These are phyloP conservation scores for Onthophagus taurus DNA, from an alignment of 1,140 invertebrate species.

Conservation along the genomic window DNA sequence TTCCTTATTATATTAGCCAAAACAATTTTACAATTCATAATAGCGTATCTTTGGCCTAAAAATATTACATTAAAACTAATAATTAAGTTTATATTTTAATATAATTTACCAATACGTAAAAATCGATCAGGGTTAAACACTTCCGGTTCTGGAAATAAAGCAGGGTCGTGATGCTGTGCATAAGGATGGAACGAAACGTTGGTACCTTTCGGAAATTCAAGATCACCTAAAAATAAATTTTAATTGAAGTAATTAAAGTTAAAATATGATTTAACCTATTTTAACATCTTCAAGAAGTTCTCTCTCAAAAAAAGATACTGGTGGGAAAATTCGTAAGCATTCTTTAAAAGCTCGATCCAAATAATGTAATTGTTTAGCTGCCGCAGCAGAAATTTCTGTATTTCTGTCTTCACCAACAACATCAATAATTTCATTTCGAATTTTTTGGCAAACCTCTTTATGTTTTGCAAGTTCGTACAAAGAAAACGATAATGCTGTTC, in stretches of 20 bases:
- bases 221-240: constrained; percentile 3
- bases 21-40: constrained; percentile 4
- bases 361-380: constrained; percentile 58
- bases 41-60: constrained; percentile 10
- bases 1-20: constrained; percentile 5
- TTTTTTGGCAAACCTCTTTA: not conserved
- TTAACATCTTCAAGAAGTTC: constrained; percentile 48
- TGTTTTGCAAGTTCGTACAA: constrained; percentile 10
- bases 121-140: constrained; percentile 8
- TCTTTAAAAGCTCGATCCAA: constrained; percentile 65
- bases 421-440: constrained; percentile 43
- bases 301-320: constrained; percentile 61
- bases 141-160: constrained; percentile 6
- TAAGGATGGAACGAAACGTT: constrained; percentile 7
- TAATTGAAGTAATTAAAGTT: no score
- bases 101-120: constrained; percentile 9
- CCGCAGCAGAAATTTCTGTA: constrained; percentile 44
- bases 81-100: no score
- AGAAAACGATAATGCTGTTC: not conserved
- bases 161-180: not conserved
- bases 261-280: no score
- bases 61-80: not conserved
- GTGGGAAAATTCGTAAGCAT: constrained; percentile 55
- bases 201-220: constrained; percentile 2
- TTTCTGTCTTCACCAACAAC: constrained; percentile 44